Base-by-base conservation (phyloP, 2,888 invertebrate species). In the Caenorhabditis drosophilae region DNA sequence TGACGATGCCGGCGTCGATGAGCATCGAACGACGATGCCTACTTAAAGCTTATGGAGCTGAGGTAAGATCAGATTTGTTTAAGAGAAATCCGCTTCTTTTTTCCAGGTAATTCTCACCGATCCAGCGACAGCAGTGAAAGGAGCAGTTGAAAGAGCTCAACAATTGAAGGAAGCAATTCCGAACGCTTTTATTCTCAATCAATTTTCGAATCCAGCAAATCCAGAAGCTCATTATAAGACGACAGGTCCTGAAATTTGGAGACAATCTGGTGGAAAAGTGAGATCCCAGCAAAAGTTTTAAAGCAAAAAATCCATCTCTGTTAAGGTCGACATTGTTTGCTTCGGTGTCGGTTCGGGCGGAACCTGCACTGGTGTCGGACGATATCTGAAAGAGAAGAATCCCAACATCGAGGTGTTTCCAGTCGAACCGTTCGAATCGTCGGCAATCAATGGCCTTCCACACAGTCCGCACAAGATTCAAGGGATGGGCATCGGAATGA, bases 191-290 rank as follows among this genome's bases (percentile, higher is more conserved):
- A 64, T 77, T n/a, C 55, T 75, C 18, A 58, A 70, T 25, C 77
- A 77, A 60, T 79, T 77, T 61, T 67, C 52, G 9, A 80, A 82
- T 50, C 73, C 74, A 0, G 72, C 75, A 31, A 83, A 83, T 50
- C 79, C 80, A 15, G 68, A 70, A 40, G 76, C 76, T 31, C 83
- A 83, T 60, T 80, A 83, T 46, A 66, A 72, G 16, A 80, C 80
- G 1, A 83, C 83, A 2, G 83, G 82, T 9, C 81, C 79, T 4
- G 83, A 83, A 70, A 82, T 83, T 51, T 83, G 79, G 79, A 56
- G 69, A 26, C 83, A 83, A 54, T 81, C 83, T 2, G 62, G 76
- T 23, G 83, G 82, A 51, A 75, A 80, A 52, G n/a, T n/a, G n/a
- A n/a, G n/a, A n/a, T n/a, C n/a, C n/a, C n/a, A n/a, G n/a, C n/a